A percentile compares a stretch with the other conserved stretches of the same genome.
Evolutionary conservation across 2,888 invertebrate species (phyloP).

Genomic region (Pherbina coryleti): DNA sequence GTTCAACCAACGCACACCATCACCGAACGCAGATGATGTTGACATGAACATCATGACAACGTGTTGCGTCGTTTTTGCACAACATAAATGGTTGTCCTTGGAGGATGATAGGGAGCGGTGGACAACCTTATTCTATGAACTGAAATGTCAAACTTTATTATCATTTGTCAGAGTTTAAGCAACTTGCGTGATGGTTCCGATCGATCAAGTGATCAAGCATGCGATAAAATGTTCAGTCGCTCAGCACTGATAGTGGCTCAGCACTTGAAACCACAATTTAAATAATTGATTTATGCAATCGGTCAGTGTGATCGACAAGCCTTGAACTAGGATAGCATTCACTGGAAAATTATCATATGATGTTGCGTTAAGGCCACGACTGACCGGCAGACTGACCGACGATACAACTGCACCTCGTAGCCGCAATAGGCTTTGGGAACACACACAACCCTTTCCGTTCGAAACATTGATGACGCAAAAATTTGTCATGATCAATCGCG

Average conservation of each 20-base stretch:
- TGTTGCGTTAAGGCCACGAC: neutral
- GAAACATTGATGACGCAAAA: constrained; percentile 40
- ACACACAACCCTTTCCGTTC: too few relatives aligned
- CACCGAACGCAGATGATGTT: constrained; percentile 11
- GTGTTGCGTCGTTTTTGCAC: constrained; percentile 4
- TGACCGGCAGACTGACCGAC: neutral
- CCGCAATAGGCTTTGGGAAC: too few relatives aligned
- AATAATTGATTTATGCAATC: constrained; percentile 47
- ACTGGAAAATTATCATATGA: constrained; percentile 3
- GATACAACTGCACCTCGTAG: neutral
- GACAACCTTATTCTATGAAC: constrained; percentile 37
- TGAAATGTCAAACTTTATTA: constrained; percentile 53
- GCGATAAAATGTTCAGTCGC: constrained; percentile 3
- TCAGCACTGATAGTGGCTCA: neutral
- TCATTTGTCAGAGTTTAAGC: constrained; percentile 47
- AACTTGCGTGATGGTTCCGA: constrained; percentile 39
- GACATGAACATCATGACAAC: constrained; percentile 31
- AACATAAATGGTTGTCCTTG: constrained; percentile 43
- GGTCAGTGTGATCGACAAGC: constrained; percentile 17
- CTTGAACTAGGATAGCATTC: neutral
- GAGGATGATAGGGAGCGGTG: constrained; percentile 21
- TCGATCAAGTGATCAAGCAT: constrained; percentile 42
- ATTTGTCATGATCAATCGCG: constrained; percentile 52
- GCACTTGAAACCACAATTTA: constrained; percentile 35
- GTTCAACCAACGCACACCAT: neutral